Evolutionary conservation across 2,888 invertebrate genomes (phyloP), one percentile per base, ranked within the genome.

Genomic region (Drosophila picticornis): DNA sequence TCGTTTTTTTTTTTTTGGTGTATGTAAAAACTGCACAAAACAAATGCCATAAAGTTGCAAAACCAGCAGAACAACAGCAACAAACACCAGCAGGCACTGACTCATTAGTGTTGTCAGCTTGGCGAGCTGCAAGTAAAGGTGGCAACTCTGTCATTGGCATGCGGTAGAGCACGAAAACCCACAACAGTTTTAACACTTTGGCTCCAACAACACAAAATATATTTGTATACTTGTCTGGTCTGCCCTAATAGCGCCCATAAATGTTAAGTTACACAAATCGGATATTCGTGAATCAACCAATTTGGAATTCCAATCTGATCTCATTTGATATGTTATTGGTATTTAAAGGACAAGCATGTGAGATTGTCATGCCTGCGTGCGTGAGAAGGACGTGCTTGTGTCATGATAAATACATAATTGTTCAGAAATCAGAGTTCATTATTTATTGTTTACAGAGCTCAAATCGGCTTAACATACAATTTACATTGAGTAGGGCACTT

Each of bases 101-200:
- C 90, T 85, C 85, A 85, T 85, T 85, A 85, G 90, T 76, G 90
- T 76, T 85, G 88, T 77, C 81, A 87, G 76, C 73, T 77, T 73
- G 64, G 70, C 31, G 22, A 34, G 57, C 48, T 53, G 48, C 64
- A 59, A 64, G 40, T n/a, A 52, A 66, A 52, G 60, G 43, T 73
- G 66, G 59, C 40, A 76, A 52, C 68, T 50, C 75, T 83, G 84
- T 67, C 89, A 78, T 46, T 68, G 71, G 70, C 72, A 72, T 68
- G 72, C 57, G 84, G 84, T 68, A 66, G 34, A 51, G 53, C 50
- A 62, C 51, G 52, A 57, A 60, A 66, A 64, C 59, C 56, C 63
- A 61, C 59, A 57, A 25, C 69, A 81, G 48, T 61, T 61, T 67
- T 86, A 72, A 81, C 84, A 78, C 71, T 31, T 60, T 32, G 4